Base-by-base conservation (phyloP, 2,797 vertebrate genomes). In the Peromyscus melanophrys region DNA sequence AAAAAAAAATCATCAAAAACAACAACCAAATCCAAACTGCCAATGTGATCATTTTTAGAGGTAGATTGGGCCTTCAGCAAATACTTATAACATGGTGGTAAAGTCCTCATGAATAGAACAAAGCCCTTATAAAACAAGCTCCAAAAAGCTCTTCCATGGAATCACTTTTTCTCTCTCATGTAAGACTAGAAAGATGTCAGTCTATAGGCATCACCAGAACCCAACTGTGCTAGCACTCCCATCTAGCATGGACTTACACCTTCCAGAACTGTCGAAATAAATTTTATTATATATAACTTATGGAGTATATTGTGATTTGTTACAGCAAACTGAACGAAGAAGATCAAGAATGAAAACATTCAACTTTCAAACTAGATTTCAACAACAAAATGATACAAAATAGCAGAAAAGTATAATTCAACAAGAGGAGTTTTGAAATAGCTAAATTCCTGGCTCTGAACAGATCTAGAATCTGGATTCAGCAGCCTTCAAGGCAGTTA, bases 261-360 rank as follows among this genome's bases (percentile, higher is more conserved):
- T 34, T 91, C 43, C 65, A 86, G 27, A 80, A 86, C 14, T 55
- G 21, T 55, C 34, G 13, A 86, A 76, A 61, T 34, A 81, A 52
- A 71, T 91, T 52, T 29, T 80, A 52, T 37, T 90, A 75, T 31
- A 57, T 85, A 37, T 31, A 37, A 69, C 11, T 4, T 17, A 78
- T 31, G 0, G 1, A 69, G 21, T 57, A 59, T 77, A 65, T 65
- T 19, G 17, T 76, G 59, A 1, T 87, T 57, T 77, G 46, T 43
- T 29, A 84, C 43, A 14, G 78, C 3, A 76, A 37, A 11, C n/a
- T 43, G 11, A 46, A 43, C 29, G 46, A 59, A 76, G 73, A 82
- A 83, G 59, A 76, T 4, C 78, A 75, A 80, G 49, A 80, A 61
- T 87, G 27, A 61, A 94, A 97, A 52, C 43, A 92, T 76, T n/a